Conservation (phyloP, 2,888 invertebrate species). For the Eulithis testata region DNA sequence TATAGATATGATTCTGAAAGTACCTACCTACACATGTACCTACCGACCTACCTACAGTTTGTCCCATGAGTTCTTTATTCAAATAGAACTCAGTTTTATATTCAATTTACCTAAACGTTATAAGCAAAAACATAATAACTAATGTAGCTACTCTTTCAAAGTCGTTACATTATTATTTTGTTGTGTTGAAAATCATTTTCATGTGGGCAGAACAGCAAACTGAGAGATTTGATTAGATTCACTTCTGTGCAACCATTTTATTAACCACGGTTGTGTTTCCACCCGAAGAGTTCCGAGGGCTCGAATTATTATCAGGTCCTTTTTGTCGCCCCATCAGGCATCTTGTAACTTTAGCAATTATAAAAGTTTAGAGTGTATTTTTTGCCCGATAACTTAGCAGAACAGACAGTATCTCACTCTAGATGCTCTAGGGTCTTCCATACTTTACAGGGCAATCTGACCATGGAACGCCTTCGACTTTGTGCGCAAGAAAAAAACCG, state of each 20-base stretch:
- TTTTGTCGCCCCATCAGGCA: slow-evolving; percentile 44
- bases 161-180: no score
- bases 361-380: slow-evolving; percentile 64
- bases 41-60: no score
- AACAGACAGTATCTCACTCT: slow-evolving; percentile 42
- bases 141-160: no score
- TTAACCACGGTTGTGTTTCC: slow-evolving; percentile 24
- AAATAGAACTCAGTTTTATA: no score
- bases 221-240: neutral
- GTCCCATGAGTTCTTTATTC: no score
- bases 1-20: neutral
- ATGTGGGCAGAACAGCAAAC: no score
- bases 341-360: slow-evolving; percentile 60
- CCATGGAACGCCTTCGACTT: neutral
- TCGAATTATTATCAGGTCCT: slow-evolving; percentile 55
- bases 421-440: neutral
- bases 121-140: no score
- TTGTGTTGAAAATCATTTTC: no score
- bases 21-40: no score
- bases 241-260: slow-evolving; percentile 6
- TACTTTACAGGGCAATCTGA: neutral
- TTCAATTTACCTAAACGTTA: no score
- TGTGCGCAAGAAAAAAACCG: neutral
- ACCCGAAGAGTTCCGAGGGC: slow-evolving; percentile 43
- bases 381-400: slow-evolving; percentile 51